Conservation (phyloP, 2,888 invertebrate genomes). For the Campopleginae sp. region DNA sequence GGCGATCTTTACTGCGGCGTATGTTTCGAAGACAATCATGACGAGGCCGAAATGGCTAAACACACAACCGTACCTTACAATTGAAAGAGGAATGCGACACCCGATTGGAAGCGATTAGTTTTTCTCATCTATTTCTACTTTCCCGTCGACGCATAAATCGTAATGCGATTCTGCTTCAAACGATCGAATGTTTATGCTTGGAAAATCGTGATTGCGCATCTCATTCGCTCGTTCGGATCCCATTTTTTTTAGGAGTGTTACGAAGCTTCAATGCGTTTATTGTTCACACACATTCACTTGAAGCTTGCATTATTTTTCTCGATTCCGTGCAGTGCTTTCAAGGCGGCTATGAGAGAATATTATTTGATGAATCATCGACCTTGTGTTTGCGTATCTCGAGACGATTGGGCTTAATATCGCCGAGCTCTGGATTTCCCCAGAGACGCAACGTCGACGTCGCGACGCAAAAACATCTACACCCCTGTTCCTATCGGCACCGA, state of each 20-base stretch:
- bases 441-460: slow-evolving; percentile 69
- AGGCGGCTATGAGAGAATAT: background rate
- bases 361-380: slow-evolving; percentile 45
- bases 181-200: slow-evolving; percentile 47
- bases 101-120: slow-evolving; percentile 43
- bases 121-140: slow-evolving; percentile 11
- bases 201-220: background rate
- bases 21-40: slow-evolving; percentile 91
- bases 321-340: background rate
- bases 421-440: slow-evolving; percentile 72
- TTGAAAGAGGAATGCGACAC: slow-evolving; percentile 44
- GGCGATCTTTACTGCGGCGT: slow-evolving; percentile 92
- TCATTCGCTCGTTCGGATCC: background rate
- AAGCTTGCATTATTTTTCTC: slow-evolving; percentile 1
- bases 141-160: background rate
- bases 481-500: slow-evolving; percentile 68
- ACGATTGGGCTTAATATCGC: slow-evolving; percentile 38
- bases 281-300: slow-evolving; percentile 52
- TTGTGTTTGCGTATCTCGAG: background rate
- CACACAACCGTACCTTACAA: slow-evolving; percentile 75
- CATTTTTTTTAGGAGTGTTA: slow-evolving; percentile 1
- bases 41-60: slow-evolving; percentile 85
- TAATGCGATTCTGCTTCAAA: slow-evolving; percentile 11
- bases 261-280: slow-evolving; percentile 39
- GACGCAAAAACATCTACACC: slow-evolving; percentile 76